Base-by-base conservation (phyloP, 2,888 invertebrate species). In the Ophion slaviceki region DNA sequence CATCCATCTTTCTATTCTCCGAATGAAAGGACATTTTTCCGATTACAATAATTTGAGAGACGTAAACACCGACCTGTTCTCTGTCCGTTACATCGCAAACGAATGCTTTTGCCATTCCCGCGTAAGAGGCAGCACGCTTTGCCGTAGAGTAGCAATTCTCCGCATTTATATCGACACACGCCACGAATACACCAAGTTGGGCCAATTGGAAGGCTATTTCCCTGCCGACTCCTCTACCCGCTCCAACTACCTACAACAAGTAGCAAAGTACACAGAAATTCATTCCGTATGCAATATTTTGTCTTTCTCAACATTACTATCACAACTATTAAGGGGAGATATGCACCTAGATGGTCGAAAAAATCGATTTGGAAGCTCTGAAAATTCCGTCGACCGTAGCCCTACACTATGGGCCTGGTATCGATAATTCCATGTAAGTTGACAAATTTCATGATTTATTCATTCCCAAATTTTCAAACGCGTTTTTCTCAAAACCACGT, bases 121-220 rank as follows among this genome's bases (percentile, higher is more conserved):
- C 94, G 82, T 92, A 92, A n/a, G 91, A 91, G 80, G 94, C 94
- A 1, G 95, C 95, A 2, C 92, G 90, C 76, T 94, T 94, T 28
- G 95, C 94, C 0, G 95, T 95, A 2, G 93, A 92, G 67, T 94
- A 93, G 89, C 96, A 96, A 72, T 93, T 95, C 2, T 89, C 90
- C 80, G 94, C 93, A 90, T 96, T 95, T 72, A 96, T 95, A 90
- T 97, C 97, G 85, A 97, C 95, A 86, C 97, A 96, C 1, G 97
- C 95, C 1, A 97, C 95, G 71, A 93, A 94, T 1, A 96, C 96
- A 64, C 95, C 96, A 36, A 95, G 92, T 14, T 94, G 94, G 1
- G 95, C 95, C 80, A 96, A 92, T 89, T 96, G 95, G 84, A 96
- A 93, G 0, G 96, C 95, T 85, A 96, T 93, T 91, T 96, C 95